phyloP scores from a whole-genome alignment of 2,113 vertebrate species.

The Clarias gariepinus region DNA sequence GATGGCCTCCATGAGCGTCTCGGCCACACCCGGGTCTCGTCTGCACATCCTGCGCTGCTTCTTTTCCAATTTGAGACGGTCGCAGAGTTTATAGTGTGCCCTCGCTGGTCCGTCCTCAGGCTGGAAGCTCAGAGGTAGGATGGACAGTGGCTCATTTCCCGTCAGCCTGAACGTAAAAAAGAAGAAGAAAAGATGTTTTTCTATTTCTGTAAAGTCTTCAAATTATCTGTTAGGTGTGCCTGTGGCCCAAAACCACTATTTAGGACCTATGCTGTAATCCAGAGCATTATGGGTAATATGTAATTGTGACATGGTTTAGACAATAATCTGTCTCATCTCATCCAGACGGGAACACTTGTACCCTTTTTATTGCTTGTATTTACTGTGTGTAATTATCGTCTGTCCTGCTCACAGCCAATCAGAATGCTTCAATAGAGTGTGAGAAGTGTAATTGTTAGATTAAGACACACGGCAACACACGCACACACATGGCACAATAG shows the following conservation, averaged over 20 bases:
- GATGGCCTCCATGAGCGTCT: constrained; percentile 94
- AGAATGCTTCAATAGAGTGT: background rate
- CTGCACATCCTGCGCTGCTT: constrained; percentile 97
- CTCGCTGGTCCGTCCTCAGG: constrained; percentile 84
- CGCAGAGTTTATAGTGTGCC: constrained; percentile 95
- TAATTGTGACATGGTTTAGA: background rate
- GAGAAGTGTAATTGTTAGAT: constrained; percentile 20
- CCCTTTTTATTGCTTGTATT: background rate
- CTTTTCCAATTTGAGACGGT: constrained; percentile 96
- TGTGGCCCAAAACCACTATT: background rate
- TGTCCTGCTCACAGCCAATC: constrained; percentile 11
- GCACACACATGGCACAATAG: background rate
- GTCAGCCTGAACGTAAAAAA: constrained; percentile 80
- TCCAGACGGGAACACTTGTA: constrained; percentile 8
- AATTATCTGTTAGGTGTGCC: background rate
- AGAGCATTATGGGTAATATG: background rate
- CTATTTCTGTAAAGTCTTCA: background rate
- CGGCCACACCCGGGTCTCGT: constrained; percentile 91
- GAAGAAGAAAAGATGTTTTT: background rate
- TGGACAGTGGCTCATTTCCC: constrained; percentile 93
- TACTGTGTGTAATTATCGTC: constrained; percentile 3
- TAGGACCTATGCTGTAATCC: background rate
- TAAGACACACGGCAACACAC: background rate
- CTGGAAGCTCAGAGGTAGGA: constrained; percentile 91
- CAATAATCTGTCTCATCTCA: background rate